These are phyloP conservation scores for Baronia brevicornis DNA, from an alignment of 2,888 invertebrate species.

Conservation along the genomic window DNA sequence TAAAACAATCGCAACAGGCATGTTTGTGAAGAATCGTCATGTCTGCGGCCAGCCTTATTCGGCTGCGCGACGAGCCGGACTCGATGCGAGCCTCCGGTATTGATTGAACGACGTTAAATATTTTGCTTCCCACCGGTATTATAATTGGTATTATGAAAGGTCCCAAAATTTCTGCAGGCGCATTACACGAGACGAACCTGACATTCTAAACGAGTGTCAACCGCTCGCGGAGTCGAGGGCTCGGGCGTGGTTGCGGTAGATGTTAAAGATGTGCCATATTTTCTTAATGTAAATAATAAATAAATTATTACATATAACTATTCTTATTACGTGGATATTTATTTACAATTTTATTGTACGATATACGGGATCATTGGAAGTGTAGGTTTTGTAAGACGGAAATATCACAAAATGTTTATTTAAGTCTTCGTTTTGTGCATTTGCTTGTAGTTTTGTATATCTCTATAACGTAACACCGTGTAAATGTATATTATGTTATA, in stretches of 20 bases:
- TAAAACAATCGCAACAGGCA: too few relatives aligned
- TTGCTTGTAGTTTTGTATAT: slow-evolving; percentile 60
- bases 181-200: slow-evolving; percentile 27
- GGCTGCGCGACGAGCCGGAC: slow-evolving; percentile 46
- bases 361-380: slow-evolving; percentile 22
- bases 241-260: slow-evolving; percentile 47
- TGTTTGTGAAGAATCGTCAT: slow-evolving; percentile 13
- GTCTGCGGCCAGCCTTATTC: slow-evolving; percentile 32
- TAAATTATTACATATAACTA: slow-evolving; percentile 59
- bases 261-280: slow-evolving; percentile 72
- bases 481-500: slow-evolving; percentile 10
- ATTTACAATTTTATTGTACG: slow-evolving; percentile 57
- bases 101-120: slow-evolving; percentile 52
- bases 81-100: slow-evolving; percentile 37
- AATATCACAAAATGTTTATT: slow-evolving; percentile 50
- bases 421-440: slow-evolving; percentile 62
- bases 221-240: slow-evolving; percentile 18
- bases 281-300: slow-evolving; percentile 73
- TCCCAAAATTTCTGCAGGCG: slow-evolving; percentile 23
- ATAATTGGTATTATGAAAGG: slow-evolving; percentile 66
- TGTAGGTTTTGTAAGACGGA: slow-evolving; percentile 43
- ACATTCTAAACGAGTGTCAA: slow-evolving; percentile 18
- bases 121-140: slow-evolving; percentile 72
- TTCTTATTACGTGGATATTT: slow-evolving; percentile 58
- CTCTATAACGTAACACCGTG: slow-evolving; percentile 20